A percentile compares a stretch with the other conserved stretches of the same genome.
Conservation (phyloP, 2,113 vertebrate genomes). For the Acinonyx jubatus region DNA sequence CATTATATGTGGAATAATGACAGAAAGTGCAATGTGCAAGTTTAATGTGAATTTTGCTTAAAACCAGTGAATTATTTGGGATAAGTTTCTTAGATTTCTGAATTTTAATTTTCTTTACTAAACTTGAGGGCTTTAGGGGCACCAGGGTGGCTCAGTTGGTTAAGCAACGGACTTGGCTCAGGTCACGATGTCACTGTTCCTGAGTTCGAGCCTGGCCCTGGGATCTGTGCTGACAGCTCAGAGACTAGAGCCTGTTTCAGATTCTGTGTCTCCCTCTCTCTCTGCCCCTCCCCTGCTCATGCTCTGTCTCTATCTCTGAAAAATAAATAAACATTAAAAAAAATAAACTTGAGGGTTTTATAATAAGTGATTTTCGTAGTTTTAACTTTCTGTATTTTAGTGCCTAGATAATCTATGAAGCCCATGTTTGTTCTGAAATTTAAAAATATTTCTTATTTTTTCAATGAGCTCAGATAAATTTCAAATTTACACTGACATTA, state of each 20-base stretch:
- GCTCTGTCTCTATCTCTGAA: no score
- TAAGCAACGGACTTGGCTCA: no score
- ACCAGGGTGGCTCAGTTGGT: no score
- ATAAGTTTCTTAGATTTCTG: neutral
- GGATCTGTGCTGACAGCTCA: no score
- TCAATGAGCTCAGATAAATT: neutral
- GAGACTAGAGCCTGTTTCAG: no score
- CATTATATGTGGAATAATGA: neutral
- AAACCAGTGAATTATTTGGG: neutral
- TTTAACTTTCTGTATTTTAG: neutral
- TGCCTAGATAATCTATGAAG: neutral
- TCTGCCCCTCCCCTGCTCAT: no score
- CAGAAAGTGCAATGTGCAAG: neutral
- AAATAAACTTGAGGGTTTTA: neutral
- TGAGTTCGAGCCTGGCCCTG: no score
- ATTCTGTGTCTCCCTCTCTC: no score
- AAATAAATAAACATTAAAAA: no score
- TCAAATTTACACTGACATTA: neutral
- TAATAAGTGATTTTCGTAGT: neutral
- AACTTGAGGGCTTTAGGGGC: neutral
- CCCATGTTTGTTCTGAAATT: neutral
- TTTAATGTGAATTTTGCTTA: neutral
- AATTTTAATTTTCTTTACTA: neutral
- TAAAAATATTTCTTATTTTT: slow-evolving; percentile 33
- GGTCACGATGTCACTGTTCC: no score